A percentile compares a stretch with the other conserved stretches of the same genome.
Evolutionary conservation across 2,113 vertebrate species (phyloP).

Genomic region (human): GRCh38 chr5:139750501-139751000

Average conservation of each 20-base stretch:
- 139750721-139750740: neutral
- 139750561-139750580: conserved; percentile 67
- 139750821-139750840: neutral
- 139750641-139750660: neutral
- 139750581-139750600: neutral
- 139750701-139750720: neutral
- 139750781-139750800: neutral
- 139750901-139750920: neutral
- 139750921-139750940: neutral
- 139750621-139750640: neutral
- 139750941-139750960: neutral
- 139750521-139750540: conserved; percentile 12
- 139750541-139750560: conserved; percentile 69
- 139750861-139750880: neutral
- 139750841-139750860: neutral
- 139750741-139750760: neutral
- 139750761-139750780: neutral
- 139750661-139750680: neutral
- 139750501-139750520: conserved; percentile 65
- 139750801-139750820: neutral
- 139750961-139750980: neutral
- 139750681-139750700: neutral
- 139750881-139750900: neutral
- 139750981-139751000: neutral
- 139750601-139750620: neutral